A percentile compares a stretch with the other conserved stretches of the same genome.
phyloP scores from a whole-genome alignment of 2,888 invertebrate species.

The Anthrax anthrax region DNA sequence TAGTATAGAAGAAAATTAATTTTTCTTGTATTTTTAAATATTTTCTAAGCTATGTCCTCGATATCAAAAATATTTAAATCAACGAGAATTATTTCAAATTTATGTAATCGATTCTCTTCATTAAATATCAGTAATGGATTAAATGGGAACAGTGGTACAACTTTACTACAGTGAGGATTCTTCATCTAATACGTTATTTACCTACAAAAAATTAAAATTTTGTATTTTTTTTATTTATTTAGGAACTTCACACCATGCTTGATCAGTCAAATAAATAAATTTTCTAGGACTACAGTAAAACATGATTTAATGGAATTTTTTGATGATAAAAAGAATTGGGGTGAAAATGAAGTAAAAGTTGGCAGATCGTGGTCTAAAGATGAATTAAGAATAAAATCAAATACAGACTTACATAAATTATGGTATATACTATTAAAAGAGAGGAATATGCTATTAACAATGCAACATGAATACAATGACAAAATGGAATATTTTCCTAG shows the following conservation, averaged over 20 bases:
- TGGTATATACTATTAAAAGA: constrained; percentile 91
- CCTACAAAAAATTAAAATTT: not conserved
- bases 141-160: no score
- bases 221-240: not conserved
- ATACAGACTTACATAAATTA: constrained; percentile 87
- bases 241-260: not conserved
- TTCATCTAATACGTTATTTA: no score
- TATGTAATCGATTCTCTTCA: not conserved
- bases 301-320: constrained; percentile 75
- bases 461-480: constrained; percentile 71
- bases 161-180: no score
- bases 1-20: no score
- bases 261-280: not conserved
- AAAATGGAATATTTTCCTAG: constrained; percentile 62
- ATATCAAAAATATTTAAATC: not conserved
- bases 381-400: constrained; percentile 88
- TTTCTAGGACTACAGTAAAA: constrained; percentile 28
- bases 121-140: not conserved
- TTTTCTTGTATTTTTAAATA: no score
- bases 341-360: constrained; percentile 52
- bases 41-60: not conserved
- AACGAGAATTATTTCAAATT: not conserved
- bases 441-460: constrained; percentile 90
- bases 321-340: constrained; percentile 75
- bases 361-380: constrained; percentile 81